Base-by-base conservation (phyloP, 2,113 vertebrate genomes). In the Climacteris rufus region DNA sequence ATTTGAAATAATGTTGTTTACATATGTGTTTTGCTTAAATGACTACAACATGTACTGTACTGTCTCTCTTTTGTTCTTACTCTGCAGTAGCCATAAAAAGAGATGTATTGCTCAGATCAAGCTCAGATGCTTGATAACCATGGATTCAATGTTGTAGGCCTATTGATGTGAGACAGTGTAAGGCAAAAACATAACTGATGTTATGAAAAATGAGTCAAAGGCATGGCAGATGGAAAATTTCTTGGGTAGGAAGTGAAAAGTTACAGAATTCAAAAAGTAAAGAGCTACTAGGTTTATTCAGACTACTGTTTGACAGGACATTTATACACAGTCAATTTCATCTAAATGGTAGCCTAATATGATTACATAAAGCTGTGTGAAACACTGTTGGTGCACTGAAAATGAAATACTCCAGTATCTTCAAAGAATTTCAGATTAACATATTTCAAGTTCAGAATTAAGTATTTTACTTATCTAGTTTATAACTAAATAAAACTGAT, bases 91-190 rank as follows among this genome's bases (percentile, higher is more conserved):
- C 35, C 80, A 59, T 42, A 13, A 20, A 40, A 84, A 57, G 56
- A 53, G 13, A 49, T 28, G 5, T 12, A 47, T 25, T 37, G 11
- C 15, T 84, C 39, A 68, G 27, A 47, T 47, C 27, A 57, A 35
- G 23, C 31, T 56, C 69, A 71, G n/a, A 27, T 33, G 8, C 22
- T 50, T 44, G 22, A 40, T 66, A 15, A 15, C 22, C 1, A 2
- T 15, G 19, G 22, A 53, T 92, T 24, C 0, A 0, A 44, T n/a
- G 44, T 4, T 63, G 17, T 23, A 39, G 3, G 2, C 3, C 49
- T 45, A 7, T 28, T 30, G 11, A 15, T 82, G 50, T 56, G 45
- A 82, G 37, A 42, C 0, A 0, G 5, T 21, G 9, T 33, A 63
- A 77, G 16, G 22, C n/a, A 85, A 78, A 82, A 21, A 28, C 10